A percentile compares a stretch with the other conserved stretches of the same genome.
These are phyloP conservation scores for Periophthalmus magnuspinnatus DNA, from an alignment of 2,797 vertebrate genomes.

Conservation along the genomic window DNA sequence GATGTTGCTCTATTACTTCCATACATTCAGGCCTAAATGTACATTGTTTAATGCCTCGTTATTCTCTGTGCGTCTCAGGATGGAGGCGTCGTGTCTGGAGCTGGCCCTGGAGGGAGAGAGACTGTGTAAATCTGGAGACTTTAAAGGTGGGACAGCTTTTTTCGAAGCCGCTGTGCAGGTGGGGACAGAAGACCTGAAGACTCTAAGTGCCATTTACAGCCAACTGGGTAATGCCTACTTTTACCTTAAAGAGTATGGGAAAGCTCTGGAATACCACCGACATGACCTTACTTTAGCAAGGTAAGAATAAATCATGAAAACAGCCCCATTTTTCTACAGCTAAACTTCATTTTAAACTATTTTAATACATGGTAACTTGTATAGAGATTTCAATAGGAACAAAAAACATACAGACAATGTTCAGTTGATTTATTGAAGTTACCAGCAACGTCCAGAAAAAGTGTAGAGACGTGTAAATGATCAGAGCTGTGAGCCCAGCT, in stretches of 20 bases:
- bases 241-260: constrained; percentile 95
- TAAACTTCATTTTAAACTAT: background rate
- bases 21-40: constrained; percentile 1
- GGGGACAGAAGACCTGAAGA: constrained; percentile 96
- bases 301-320: constrained; percentile 66
- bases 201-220: constrained; percentile 98
- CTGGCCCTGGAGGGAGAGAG: constrained; percentile 94
- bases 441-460: constrained; percentile 24
- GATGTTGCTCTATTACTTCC: constrained; percentile 25
- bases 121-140: constrained; percentile 93
- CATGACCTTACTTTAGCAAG: constrained; percentile 95
- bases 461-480: constrained; percentile 33
- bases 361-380: too few relatives aligned
- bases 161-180: constrained; percentile 95
- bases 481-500: constrained; percentile 32
- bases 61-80: constrained; percentile 71
- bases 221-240: constrained; percentile 98
- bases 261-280: constrained; percentile 92
- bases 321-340: background rate
- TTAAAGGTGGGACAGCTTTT: constrained; percentile 90
- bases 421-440: background rate
- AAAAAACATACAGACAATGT: background rate
- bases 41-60: background rate
- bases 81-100: constrained; percentile 96
- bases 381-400: background rate